A percentile compares a stretch with the other conserved stretches of the same genome.
Conservation (phyloP, 2,113 vertebrate genomes). For the Glaucomys volans region DNA sequence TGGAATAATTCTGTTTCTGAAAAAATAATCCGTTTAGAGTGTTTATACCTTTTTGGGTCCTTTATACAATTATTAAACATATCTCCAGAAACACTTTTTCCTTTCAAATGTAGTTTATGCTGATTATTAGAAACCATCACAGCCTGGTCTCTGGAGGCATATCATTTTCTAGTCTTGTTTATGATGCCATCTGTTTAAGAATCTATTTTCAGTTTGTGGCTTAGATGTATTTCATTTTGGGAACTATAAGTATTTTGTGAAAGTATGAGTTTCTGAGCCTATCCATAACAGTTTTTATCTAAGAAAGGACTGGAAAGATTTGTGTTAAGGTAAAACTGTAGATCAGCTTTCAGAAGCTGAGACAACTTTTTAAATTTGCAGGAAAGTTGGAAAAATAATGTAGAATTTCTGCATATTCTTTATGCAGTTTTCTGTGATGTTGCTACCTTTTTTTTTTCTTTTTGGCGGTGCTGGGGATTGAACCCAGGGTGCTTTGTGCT, state of each 20-base stretch:
- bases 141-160: neutral
- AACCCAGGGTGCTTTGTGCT: too few relatives aligned
- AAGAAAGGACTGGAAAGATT: neutral
- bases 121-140: neutral
- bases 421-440: neutral
- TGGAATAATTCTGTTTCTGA: conserved; percentile 26
- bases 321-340: neutral
- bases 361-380: neutral
- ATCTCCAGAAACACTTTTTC: neutral
- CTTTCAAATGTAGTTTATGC: neutral
- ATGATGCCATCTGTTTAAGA: neutral
- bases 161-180: neutral
- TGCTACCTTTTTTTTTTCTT: too few relatives aligned
- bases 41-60: neutral
- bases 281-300: neutral
- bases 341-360: neutral
- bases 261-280: neutral
- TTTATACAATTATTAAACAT: neutral
- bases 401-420: neutral
- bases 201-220: neutral
- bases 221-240: neutral
- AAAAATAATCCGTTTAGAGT: neutral
- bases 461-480: too few relatives aligned
- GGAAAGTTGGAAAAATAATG: neutral
- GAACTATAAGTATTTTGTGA: neutral